Percentiles rank a stretch among this genome's conserved stretches.
Conservation (phyloP, 2,113 vertebrate genomes). For the Dolichallabes microphthalmus region DNA sequence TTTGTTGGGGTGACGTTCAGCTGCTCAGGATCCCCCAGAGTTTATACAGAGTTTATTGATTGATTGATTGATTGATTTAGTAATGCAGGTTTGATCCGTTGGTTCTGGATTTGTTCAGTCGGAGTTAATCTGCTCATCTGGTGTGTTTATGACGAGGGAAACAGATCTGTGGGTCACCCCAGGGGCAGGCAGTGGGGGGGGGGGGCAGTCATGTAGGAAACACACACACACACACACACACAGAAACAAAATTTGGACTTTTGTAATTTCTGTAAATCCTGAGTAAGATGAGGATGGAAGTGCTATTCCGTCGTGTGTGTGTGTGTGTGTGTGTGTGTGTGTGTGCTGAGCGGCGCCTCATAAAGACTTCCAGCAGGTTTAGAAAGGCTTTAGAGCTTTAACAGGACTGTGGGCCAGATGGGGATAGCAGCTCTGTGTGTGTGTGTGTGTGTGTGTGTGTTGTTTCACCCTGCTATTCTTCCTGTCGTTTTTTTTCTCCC, state of each 20-base stretch:
- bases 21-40: too few species aligned
- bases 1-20: too few species aligned
- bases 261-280: not conserved
- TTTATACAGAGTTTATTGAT: too few species aligned
- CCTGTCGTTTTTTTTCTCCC: not conserved
- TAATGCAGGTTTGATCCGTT: not conserved
- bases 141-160: not conserved
- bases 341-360: conserved; percentile 24
- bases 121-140: not conserved
- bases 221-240: too few species aligned
- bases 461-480: not conserved
- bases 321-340: not conserved
- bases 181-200: not conserved
- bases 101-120: not conserved
- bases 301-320: not conserved
- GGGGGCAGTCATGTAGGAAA: not conserved
- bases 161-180: not conserved
- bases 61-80: too few species aligned
- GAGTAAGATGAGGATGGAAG: not conserved
- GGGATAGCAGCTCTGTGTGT: conserved; percentile 11
- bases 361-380: conserved; percentile 45
- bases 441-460: conserved; percentile 4
- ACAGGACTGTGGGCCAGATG: conserved; percentile 53
- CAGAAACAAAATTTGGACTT: not conserved
- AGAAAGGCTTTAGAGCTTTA: conserved; percentile 41